Evolutionary conservation across 2,113 vertebrate genomes (phyloP).

Genomic region (Galeopterus variegatus): DNA sequence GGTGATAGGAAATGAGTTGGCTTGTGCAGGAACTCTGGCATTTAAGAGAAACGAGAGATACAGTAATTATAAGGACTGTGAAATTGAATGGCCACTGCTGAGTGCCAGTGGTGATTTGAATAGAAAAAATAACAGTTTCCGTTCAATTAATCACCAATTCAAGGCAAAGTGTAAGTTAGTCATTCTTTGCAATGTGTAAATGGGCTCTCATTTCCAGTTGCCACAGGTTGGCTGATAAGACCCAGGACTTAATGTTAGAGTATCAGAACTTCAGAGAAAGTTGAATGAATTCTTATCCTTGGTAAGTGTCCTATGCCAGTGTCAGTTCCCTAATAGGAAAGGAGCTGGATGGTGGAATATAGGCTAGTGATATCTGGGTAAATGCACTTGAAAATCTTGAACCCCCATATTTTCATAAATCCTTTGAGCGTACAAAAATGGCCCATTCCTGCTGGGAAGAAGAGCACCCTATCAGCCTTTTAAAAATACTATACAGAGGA

Average conservation of each 20-base stretch:
- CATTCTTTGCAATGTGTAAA: background rate
- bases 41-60: background rate
- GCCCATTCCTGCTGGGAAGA: background rate
- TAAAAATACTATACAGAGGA: background rate
- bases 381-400: background rate
- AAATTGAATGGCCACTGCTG: background rate
- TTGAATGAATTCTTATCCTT: background rate
- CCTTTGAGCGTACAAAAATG: background rate
- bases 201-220: background rate
- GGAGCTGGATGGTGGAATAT: background rate
- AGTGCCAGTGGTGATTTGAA: background rate
- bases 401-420: background rate
- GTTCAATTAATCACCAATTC: background rate
- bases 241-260: background rate
- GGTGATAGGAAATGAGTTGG: background rate
- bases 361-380: background rate
- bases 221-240: background rate
- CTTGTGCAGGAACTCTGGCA: background rate
- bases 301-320: background rate
- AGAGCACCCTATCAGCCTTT: background rate
- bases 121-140: background rate
- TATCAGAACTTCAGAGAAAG: background rate
- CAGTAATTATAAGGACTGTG: background rate
- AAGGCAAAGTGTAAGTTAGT: background rate
- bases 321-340: background rate